Evolutionary conservation across 2,797 vertebrate genomes (phyloP).

Genomic region (Hipposideros larvatus): DNA sequence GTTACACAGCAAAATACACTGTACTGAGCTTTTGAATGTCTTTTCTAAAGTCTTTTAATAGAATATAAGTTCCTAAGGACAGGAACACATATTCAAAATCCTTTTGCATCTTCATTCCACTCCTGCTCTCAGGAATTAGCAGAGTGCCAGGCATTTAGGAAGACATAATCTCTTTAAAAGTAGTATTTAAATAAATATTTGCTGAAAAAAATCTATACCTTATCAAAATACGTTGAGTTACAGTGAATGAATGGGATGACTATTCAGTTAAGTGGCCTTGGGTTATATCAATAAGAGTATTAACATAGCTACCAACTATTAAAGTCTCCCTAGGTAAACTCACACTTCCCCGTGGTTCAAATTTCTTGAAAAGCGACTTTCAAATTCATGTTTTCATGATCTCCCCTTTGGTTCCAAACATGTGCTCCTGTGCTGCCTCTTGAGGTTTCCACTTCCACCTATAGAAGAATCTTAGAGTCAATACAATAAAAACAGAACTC

Average conservation of each 20-base stretch:
- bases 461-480: not conserved
- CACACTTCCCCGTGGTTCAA: not conserved
- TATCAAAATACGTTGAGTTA: constrained; percentile 28
- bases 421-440: not conserved
- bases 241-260: not conserved
- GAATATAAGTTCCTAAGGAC: constrained; percentile 2
- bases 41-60: constrained; percentile 9
- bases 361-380: not conserved
- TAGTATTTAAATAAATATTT: constrained; percentile 43
- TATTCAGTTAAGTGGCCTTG: not conserved
- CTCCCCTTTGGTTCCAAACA: not conserved
- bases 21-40: not conserved
- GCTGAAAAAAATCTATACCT: not conserved
- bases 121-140: not conserved
- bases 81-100: not conserved
- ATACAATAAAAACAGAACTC: not conserved
- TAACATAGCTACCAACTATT: not conserved
- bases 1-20: not conserved
- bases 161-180: not conserved
- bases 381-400: not conserved
- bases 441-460: not conserved
- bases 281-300: not conserved
- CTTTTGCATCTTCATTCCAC: not conserved
- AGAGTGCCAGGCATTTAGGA: not conserved
- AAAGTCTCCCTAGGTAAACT: not conserved